Base-by-base conservation (phyloP, 2,797 vertebrate genomes). In the Muscicapa comitata region DNA sequence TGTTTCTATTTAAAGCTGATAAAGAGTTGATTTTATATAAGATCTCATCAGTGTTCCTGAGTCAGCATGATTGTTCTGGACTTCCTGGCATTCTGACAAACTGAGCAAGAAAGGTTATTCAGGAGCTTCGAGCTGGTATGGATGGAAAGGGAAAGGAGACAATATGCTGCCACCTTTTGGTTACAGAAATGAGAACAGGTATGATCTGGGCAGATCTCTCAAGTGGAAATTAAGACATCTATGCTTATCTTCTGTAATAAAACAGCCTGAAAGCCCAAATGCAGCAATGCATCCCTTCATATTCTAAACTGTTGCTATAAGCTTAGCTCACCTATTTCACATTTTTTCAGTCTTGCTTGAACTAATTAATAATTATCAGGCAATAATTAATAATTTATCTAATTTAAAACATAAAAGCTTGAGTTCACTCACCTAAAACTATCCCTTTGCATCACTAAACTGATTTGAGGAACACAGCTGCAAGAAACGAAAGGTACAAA, bases 121-220 rank as follows among this genome's bases (percentile, higher is more conserved):
- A 63, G 81, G 72, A 82, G 43, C 76, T 90, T 21, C 55, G 17
- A 78, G 73, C 29, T 62, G 63, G 54, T 67, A 45, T 31, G 55
- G 68, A 48, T 63, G 33, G 73, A 86, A 91, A 85, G 7, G 19
- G 51, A 96, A 95, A 91, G 85, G 5, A 97, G 72, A 96, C 87
- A 93, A 94, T 21, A 86, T 97, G 94, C 96, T 97, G 95, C 96
- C 96, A 97, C 79, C 95, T 97, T 94, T 96, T 94, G 96, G 96
- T 84, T 91, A 78, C 3, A 91, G 75, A 86, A 88, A 90, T 57
- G 29, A 93, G 70, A 93, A 90, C 89, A 90, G 85, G 79, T 95
- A 65, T 29, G 51, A 51, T 72, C 66, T 72, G 58, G 62, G 88
- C 48, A 89, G 23, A 54, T 45, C 29, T 72, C 16, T 18, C 31